Conservation (phyloP, 2,797 vertebrate species). For the Acrossocheilus fasciatus region DNA sequence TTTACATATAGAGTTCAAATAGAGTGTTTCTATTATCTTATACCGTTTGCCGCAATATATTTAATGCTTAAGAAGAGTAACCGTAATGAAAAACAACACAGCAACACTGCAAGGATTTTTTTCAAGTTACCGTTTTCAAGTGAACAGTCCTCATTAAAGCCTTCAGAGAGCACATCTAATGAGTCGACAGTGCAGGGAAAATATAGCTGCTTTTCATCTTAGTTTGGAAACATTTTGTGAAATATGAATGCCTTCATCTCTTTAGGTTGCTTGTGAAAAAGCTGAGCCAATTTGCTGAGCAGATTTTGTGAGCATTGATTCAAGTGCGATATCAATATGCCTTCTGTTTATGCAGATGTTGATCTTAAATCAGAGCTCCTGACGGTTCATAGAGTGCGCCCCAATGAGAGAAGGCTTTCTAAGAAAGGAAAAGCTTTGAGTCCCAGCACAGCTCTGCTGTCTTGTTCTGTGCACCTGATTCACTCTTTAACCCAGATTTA, state of each 20-base stretch:
- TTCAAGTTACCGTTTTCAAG: background rate
- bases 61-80: background rate
- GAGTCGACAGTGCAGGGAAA: constrained; percentile 21
- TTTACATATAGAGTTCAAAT: background rate
- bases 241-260: constrained; percentile 40
- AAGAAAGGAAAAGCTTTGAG: background rate
- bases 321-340: constrained; percentile 33
- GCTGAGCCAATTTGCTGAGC: constrained; percentile 13
- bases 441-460: constrained; percentile 16
- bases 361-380: constrained; percentile 33
- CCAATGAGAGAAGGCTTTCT: background rate
- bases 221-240: constrained; percentile 28
- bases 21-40: background rate
- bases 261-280: constrained; percentile 18
- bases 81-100: background rate
- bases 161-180: constrained; percentile 13
- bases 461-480: constrained; percentile 22
- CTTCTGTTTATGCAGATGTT: constrained; percentile 39
- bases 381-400: background rate
- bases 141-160: constrained; percentile 40
- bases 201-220: background rate
- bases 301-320: constrained; percentile 20
- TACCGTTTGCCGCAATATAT: background rate
- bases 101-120: background rate
- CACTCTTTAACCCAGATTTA: constrained; percentile 52